Conservation (phyloP, 2,113 vertebrate genomes). For the Gymnocephalus cernua region DNA sequence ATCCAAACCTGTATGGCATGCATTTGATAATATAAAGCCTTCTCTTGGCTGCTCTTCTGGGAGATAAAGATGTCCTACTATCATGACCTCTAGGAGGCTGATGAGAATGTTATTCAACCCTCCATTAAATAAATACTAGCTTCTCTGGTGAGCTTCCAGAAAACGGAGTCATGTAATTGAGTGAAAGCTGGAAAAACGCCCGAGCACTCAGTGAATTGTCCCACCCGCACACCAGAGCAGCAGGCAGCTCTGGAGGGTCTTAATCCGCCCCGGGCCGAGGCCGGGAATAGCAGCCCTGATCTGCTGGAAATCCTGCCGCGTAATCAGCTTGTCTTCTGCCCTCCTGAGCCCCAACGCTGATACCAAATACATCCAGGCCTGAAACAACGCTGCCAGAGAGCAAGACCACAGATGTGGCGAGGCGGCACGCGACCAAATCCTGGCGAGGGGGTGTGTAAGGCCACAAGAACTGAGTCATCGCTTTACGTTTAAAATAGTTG, state of each 20-base stretch:
- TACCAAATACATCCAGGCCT: conserved; percentile 3
- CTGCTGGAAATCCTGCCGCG: conserved; percentile 57
- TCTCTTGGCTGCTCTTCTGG: not conserved
- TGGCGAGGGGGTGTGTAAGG: not conserved
- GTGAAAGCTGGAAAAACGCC: conserved; percentile 4
- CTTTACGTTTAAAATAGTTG: not conserved
- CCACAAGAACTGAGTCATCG: not conserved
- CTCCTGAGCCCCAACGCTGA: conserved; percentile 44
- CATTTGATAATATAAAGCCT: too few relatives aligned
- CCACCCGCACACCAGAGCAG: not conserved
- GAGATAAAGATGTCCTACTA: not conserved
- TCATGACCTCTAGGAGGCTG: not conserved
- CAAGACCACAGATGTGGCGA: not conserved
- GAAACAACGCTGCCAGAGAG: not conserved
- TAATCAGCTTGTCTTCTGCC: conserved; percentile 75
- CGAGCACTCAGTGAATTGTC: not conserved
- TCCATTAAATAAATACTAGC: accelerated
- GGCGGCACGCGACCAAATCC: not conserved
- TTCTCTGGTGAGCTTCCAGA: conserved; percentile 9
- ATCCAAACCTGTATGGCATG: not conserved
- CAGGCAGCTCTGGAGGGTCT: conserved; percentile 38
- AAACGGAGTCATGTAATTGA: not conserved
- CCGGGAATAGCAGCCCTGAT: conserved; percentile 78
- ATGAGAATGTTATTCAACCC: not conserved
- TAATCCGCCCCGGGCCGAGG: conserved; percentile 53